Percentiles rank a stretch among this genome's conserved stretches.
phyloP scores from a whole-genome alignment of 2,888 invertebrate genomes.

The Ypsolopha sequella region DNA sequence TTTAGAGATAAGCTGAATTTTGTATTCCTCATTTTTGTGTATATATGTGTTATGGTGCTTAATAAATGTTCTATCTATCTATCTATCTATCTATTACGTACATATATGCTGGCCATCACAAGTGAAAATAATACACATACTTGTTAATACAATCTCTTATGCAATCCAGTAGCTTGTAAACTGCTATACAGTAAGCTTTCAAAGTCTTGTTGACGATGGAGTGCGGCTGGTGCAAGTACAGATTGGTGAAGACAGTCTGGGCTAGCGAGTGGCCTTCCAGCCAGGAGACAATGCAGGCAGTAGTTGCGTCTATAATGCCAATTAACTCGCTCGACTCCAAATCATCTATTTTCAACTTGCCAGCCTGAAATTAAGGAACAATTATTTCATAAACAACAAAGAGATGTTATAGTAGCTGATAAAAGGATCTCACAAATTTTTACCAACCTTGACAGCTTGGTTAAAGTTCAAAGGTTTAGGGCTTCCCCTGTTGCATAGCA shows the following conservation, averaged over 20 bases:
- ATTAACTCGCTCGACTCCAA: conserved; percentile 85
- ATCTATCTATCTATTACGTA: too few relatives aligned
- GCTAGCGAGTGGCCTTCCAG: conserved; percentile 96
- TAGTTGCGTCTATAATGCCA: conserved; percentile 93
- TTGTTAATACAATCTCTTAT: conserved; percentile 91
- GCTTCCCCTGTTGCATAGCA: conserved; percentile 91
- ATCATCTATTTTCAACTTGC: conserved; percentile 81
- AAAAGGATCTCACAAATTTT: neutral
- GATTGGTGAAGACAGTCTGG: conserved; percentile 96
- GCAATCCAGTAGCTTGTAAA: conserved; percentile 90
- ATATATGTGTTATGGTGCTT: too few relatives aligned
- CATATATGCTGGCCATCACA: too few relatives aligned
- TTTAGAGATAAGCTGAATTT: too few relatives aligned
- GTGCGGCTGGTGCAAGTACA: conserved; percentile 93
- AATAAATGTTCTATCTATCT: too few relatives aligned
- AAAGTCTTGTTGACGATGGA: conserved; percentile 85
- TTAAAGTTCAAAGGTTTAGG: conserved; percentile 89
- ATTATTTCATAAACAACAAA: conserved; percentile 3
- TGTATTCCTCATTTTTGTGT: too few relatives aligned
- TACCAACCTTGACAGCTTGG: conserved; percentile 82
- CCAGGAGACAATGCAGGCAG: conserved; percentile 97
- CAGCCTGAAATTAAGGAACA: conserved; percentile 68
- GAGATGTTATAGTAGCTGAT: conserved; percentile 2
- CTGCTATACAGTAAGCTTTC: conserved; percentile 87
- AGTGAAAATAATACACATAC: conserved; percentile 50